These are phyloP conservation scores for Leptura quadrifasciata DNA, from an alignment of 2,888 invertebrate genomes.

Conservation along the genomic window DNA sequence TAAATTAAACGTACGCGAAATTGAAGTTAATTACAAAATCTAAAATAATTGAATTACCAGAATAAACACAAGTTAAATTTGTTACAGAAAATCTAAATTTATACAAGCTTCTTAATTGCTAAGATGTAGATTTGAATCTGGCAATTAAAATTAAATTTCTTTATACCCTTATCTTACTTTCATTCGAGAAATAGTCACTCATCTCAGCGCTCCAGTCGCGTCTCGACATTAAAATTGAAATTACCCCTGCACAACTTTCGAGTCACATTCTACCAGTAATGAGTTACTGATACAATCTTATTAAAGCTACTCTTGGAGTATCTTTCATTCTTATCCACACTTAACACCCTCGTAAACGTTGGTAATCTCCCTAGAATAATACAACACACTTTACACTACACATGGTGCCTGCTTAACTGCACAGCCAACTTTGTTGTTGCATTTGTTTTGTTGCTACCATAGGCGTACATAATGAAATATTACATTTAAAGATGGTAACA, in stretches of 20 bases:
- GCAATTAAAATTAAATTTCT: conserved; percentile 70
- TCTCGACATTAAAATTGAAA: conserved; percentile 66
- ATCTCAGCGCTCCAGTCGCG: conserved; percentile 49
- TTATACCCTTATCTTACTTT: conserved; percentile 63
- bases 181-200: conserved; percentile 48
- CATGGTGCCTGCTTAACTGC: conserved; percentile 55
- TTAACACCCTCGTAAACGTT: conserved; percentile 66
- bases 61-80: conserved; percentile 62
- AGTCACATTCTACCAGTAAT: conserved; percentile 66
- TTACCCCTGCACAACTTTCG: conserved; percentile 62
- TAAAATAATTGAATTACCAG: conserved; percentile 55
- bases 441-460: conserved; percentile 26
- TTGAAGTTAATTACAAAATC: conserved; percentile 52
- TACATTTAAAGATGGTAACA: too few relatives aligned
- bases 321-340: conserved; percentile 66
- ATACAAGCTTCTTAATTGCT: conserved; percentile 68
- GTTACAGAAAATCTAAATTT: conserved; percentile 65
- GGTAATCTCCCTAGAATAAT: conserved; percentile 58
- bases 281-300: conserved; percentile 70
- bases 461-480: neutral
- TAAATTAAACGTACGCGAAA: conserved; percentile 47
- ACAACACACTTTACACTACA: conserved; percentile 60
- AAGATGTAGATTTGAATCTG: conserved; percentile 67
- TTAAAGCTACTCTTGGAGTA: conserved; percentile 63
- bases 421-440: conserved; percentile 30